phyloP scores from a whole-genome alignment of 2,888 invertebrate genomes.

The Ophraella communa region DNA sequence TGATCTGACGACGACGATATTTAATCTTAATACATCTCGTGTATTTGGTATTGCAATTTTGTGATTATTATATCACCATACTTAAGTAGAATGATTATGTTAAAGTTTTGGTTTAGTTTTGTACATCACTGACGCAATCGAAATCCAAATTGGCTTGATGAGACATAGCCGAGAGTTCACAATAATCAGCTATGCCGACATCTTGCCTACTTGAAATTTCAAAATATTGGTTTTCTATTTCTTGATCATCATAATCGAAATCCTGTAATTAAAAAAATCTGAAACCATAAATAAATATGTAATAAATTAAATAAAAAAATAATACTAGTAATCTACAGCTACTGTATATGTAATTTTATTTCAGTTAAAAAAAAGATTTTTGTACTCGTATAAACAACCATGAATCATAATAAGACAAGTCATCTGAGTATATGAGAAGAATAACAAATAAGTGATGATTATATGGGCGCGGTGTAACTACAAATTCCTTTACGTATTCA shows the following conservation, averaged over 20 bases:
- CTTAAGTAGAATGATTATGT: too few relatives aligned
- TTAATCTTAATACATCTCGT: too few relatives aligned
- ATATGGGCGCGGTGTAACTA: slow-evolving; percentile 16
- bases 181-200: slow-evolving; percentile 86
- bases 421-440: slow-evolving; percentile 13
- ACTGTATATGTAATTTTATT: background rate
- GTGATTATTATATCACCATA: too few relatives aligned
- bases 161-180: slow-evolving; percentile 78
- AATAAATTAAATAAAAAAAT: background rate
- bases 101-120: background rate
- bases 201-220: slow-evolving; percentile 77
- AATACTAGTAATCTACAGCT: background rate
- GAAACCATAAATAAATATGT: background rate
- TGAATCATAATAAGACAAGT: slow-evolving; percentile 24
- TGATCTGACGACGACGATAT: too few relatives aligned
- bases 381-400: background rate
- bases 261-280: background rate
- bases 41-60: too few relatives aligned
- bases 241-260: background rate
- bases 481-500: slow-evolving; percentile 23
- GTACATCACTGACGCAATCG: slow-evolving; percentile 52
- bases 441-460: slow-evolving; percentile 22
- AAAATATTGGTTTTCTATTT: slow-evolving; percentile 10
- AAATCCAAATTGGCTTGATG: slow-evolving; percentile 80
- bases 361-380: slow-evolving; percentile 3